These are phyloP conservation scores for Zaprionus camerounensis DNA, from an alignment of 1,140 invertebrate species.

Conservation along the genomic window DNA sequence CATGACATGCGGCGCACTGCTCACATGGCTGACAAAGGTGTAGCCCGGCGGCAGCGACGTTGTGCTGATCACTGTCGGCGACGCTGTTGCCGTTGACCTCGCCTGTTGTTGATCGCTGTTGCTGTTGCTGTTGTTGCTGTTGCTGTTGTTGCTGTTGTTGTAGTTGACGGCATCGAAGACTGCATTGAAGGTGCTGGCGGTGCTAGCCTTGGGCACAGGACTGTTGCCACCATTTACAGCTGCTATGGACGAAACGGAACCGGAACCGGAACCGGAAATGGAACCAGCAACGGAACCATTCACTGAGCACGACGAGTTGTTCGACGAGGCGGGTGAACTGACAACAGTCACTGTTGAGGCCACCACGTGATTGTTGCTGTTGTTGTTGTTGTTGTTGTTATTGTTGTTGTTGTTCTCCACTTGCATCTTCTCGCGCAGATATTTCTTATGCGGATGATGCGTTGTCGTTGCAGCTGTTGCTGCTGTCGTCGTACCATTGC, in stretches of 20 bases:
- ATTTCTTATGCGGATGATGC: slow-evolving; percentile 83
- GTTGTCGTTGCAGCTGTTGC: slow-evolving; percentile 44
- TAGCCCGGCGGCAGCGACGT: slow-evolving; percentile 54
- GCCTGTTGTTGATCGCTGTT: too few species aligned
- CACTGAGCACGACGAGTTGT: slow-evolving; percentile 64
- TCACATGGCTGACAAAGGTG: slow-evolving; percentile 56
- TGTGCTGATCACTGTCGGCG: slow-evolving; percentile 39
- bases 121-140: not conserved
- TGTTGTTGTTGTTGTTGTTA: slow-evolving; percentile 32
- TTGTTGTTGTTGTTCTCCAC: slow-evolving; percentile 59
- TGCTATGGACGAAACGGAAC: slow-evolving; percentile 65
- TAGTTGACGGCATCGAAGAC: slow-evolving; percentile 72
- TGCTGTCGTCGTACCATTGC: slow-evolving; percentile 43
- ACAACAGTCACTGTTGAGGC: slow-evolving; percentile 79
- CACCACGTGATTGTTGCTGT: slow-evolving; percentile 43
- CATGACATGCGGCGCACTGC: slow-evolving; percentile 59
- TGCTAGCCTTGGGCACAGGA: slow-evolving; percentile 61
- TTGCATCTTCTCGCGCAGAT: slow-evolving; percentile 80
- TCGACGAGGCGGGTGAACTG: slow-evolving; percentile 79
- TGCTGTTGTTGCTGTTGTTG: slow-evolving; percentile 43
- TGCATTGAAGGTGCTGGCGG: slow-evolving; percentile 29
- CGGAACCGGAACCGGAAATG: slow-evolving; percentile 45
- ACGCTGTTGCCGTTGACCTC: slow-evolving; percentile 9
- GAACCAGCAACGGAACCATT: slow-evolving; percentile 46
- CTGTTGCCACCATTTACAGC: slow-evolving; percentile 78